phyloP scores from a whole-genome alignment of 2,797 vertebrate genomes.

The Lerista edwardsae region DNA sequence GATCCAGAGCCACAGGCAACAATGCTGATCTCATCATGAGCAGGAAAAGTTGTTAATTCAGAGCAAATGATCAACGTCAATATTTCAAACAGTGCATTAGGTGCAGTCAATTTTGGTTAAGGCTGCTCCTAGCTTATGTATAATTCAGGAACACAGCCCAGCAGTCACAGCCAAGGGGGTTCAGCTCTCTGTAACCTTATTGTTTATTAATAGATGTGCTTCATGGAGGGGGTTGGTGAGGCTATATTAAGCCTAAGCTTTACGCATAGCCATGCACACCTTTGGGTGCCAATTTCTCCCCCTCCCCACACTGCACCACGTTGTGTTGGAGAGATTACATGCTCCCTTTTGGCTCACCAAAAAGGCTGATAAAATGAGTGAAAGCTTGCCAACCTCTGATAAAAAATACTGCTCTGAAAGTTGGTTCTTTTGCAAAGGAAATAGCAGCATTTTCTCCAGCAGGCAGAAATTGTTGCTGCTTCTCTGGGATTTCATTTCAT shows the following conservation, averaged over 20 bases:
- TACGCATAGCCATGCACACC: not conserved
- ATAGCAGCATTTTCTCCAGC: not conserved
- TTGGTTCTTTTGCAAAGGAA: conserved; percentile 2
- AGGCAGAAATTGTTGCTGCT: conserved; percentile 6
- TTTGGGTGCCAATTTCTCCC: not conserved
- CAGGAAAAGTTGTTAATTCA: conserved; percentile 37
- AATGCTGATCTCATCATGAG: not conserved
- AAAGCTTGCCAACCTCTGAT: not conserved
- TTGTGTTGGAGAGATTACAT: not conserved
- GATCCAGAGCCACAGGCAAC: not conserved
- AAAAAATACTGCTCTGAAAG: not conserved
- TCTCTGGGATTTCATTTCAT: conserved; percentile 11
- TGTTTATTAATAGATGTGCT: conserved; percentile 37
- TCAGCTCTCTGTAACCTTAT: conserved; percentile 6
- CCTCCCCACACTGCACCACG: not conserved
- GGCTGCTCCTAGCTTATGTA: conserved; percentile 17
- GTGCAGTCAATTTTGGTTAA: conserved; percentile 27
- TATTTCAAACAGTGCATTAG: conserved; percentile 71
- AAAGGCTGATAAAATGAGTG: not conserved
- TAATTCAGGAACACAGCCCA: conserved; percentile 28
- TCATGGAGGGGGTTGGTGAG: not conserved
- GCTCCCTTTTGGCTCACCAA: not conserved
- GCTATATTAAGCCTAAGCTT: not conserved
- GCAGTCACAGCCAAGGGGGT: not conserved
- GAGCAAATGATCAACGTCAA: conserved; percentile 57